Evolutionary conservation across 2,797 vertebrate species (phyloP).

Genomic region (Bradypodion ventrale): DNA sequence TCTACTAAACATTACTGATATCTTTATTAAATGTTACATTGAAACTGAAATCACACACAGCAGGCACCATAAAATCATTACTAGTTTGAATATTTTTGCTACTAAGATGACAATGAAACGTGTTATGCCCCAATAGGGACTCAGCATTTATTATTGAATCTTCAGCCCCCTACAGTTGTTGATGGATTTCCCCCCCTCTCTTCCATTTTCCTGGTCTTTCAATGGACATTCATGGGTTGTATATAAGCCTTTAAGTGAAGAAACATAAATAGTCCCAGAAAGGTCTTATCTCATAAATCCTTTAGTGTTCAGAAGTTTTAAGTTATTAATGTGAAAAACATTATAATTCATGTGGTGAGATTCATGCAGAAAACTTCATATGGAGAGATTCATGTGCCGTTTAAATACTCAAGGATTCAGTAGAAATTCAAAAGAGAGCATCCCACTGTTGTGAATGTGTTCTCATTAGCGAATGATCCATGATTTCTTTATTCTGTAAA

Average conservation of each 20-base stretch:
- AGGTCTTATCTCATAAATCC: slow-evolving; percentile 65
- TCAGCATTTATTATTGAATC: slow-evolving; percentile 71
- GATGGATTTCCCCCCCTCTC: not conserved
- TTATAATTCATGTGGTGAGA: slow-evolving; percentile 47
- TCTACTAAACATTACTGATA: slow-evolving; percentile 67
- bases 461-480: not conserved
- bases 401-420: not conserved
- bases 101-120: slow-evolving; percentile 74
- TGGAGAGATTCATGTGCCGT: slow-evolving; percentile 25
- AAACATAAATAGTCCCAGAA: slow-evolving; percentile 66
- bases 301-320: slow-evolving; percentile 58
- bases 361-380: slow-evolving; percentile 21
- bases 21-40: slow-evolving; percentile 75
- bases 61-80: slow-evolving; percentile 76
- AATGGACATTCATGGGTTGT: slow-evolving; percentile 71
- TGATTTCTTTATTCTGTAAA: not conserved
- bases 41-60: slow-evolving; percentile 73
- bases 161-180: slow-evolving; percentile 55
- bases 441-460: not conserved
- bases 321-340: slow-evolving; percentile 65
- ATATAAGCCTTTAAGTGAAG: slow-evolving; percentile 70
- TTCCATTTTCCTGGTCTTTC: slow-evolving; percentile 47
- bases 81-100: slow-evolving; percentile 73
- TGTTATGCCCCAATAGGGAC: slow-evolving; percentile 61
- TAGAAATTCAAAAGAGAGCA: not conserved